Evolutionary conservation across 2,888 invertebrate genomes (phyloP), one percentile per base, ranked within the genome.

Genomic region (Masnerella sp.): DNA sequence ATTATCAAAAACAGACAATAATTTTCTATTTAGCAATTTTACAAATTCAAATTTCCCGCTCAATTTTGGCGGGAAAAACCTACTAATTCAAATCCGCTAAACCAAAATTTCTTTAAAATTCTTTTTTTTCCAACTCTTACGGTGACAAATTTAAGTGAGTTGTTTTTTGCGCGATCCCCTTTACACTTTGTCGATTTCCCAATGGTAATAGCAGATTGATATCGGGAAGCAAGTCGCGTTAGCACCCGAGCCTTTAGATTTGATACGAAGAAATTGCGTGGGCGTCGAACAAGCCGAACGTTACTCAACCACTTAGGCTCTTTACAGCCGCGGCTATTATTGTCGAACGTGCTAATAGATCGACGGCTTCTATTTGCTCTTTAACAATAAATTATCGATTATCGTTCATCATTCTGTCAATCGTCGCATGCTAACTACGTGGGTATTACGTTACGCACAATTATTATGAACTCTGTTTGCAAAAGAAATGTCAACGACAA

Each of bases 291-390:
- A 73, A 77, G 75, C 59, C 72, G 28, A 77, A 76, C 76, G 80
- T 81, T 81, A 79, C 79, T 78, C 79, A 81, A 81, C 78, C 76
- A 78, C 80, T 80, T 80, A 77, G 69, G 75, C 79, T 75, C 76
- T 79, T 80, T 79, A 78, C 78, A 74, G 74, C 68, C 73, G 67
- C 64, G 38, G 61, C 76, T 76, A 77, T 82, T 81, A 82, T 81
- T 80, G 80, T 80, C 79, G 79, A 74, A 80, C 76, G 81, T 76
- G 80, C 79, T 81, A 81, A 81, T 82, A 80, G 80, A 80, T 81
- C 76, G 79, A 74, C 75, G 74, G 80, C 79, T 80, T 81, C 78
- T 77, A 80, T 78, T 81, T 80, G 76, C 77, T 74, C 74, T 75
- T 68, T 74, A 75, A 78, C 77, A 79, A 82, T 81, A 81, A 81